These are phyloP conservation scores for Scotopteryx bipunctaria DNA, from an alignment of 2,888 invertebrate genomes.

Conservation along the genomic window DNA sequence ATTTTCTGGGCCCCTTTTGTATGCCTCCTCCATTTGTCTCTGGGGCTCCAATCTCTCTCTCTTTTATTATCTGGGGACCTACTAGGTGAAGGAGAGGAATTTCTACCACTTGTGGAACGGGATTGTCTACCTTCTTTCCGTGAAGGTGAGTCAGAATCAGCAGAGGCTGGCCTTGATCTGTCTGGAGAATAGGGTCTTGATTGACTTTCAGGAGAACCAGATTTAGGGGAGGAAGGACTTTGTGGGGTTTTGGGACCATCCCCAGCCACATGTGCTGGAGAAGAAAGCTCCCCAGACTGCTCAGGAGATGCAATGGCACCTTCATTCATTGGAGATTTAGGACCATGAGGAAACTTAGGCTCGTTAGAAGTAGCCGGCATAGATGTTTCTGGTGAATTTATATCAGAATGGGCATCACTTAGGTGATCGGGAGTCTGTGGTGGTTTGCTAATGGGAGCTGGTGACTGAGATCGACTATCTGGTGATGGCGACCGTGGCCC, in stretches of 20 bases:
- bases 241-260: constrained; percentile 72
- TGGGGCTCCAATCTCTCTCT: constrained; percentile 70
- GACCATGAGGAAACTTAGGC: constrained; percentile 75
- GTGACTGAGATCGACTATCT: constrained; percentile 59
- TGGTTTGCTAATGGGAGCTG: constrained; percentile 47
- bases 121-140: constrained; percentile 55
- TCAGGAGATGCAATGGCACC: constrained; percentile 61
- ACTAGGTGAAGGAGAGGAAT: constrained; percentile 54
- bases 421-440: constrained; percentile 67
- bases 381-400: constrained; percentile 77
- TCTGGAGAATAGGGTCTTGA: constrained; percentile 68
- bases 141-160: constrained; percentile 53
- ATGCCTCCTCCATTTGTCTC: constrained; percentile 72
- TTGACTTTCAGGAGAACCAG: constrained; percentile 43
- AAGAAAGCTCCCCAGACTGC: constrained; percentile 56
- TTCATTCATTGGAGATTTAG: constrained; percentile 69
- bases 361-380: constrained; percentile 65
- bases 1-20: constrained; percentile 78
- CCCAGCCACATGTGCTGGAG: constrained; percentile 52
- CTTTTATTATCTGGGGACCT: constrained; percentile 46
- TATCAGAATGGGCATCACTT: constrained; percentile 73
- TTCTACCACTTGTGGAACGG: constrained; percentile 63
- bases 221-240: constrained; percentile 60
- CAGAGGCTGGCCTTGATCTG: constrained; percentile 63
- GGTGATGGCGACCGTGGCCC: constrained; percentile 64